These are phyloP conservation scores for Danionella dracula DNA, from an alignment of 2,797 vertebrate species.

Conservation along the genomic window DNA sequence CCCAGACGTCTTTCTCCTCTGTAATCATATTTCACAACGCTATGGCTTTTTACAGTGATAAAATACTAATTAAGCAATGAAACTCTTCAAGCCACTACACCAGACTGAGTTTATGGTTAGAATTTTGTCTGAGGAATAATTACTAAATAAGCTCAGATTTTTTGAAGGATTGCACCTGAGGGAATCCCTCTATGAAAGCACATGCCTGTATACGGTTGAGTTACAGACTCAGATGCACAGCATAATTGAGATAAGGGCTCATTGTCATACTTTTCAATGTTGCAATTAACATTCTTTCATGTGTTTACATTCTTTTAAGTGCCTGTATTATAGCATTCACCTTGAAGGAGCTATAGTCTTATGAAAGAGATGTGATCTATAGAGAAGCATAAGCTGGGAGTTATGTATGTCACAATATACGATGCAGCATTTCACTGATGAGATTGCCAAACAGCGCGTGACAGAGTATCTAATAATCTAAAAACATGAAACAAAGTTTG, in stretches of 20 bases:
- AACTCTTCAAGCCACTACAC: not conserved
- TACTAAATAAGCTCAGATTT: not conserved
- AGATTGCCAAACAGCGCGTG: no score
- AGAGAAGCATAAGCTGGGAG: no score
- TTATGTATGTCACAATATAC: no score
- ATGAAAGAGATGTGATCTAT: no score
- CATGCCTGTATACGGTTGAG: not conserved
- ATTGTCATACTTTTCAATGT: not conserved
- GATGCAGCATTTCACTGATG: not conserved
- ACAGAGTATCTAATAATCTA: no score
- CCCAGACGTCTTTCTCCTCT: not conserved
- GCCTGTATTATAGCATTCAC: not conserved
- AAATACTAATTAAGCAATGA: slow-evolving; percentile 1
- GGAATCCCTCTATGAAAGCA: not conserved
- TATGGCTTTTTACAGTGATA: not conserved
- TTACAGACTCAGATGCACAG: not conserved
- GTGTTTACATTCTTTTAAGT: not conserved
- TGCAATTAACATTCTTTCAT: not conserved
- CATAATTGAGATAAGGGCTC: not conserved
- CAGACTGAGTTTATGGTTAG: not conserved
- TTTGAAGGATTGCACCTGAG: not conserved
- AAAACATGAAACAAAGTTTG: no score
- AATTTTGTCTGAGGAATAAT: not conserved
- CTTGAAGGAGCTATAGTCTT: no score
- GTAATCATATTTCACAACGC: not conserved